These are phyloP conservation scores for Natrix natrix DNA, from an alignment of 2,797 vertebrate genomes.

Conservation along the genomic window DNA sequence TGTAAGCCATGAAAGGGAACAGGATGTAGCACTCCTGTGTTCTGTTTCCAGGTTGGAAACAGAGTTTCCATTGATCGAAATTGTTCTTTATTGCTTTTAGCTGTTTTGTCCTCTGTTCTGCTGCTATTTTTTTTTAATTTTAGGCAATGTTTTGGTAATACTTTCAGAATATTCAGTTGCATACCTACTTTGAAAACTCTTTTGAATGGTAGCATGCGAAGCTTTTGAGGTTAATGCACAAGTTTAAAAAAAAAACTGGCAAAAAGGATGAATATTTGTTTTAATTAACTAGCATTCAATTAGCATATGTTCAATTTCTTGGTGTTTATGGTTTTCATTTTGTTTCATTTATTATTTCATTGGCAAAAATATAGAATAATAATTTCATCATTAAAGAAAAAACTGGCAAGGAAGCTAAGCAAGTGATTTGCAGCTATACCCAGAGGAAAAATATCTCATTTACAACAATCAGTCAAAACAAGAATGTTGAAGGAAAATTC, in stretches of 20 bases:
- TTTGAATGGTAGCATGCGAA: not conserved
- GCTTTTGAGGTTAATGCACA: not conserved
- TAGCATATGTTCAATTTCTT: not conserved
- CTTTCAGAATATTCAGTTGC: not conserved
- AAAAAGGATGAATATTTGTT: not conserved
- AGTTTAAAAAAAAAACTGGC: not conserved
- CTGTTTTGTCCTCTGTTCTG: not conserved
- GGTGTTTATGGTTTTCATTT: not conserved
- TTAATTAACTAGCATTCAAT: not conserved
- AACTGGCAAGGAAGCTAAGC: not conserved
- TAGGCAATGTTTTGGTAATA: not conserved
- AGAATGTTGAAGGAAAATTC: not conserved
- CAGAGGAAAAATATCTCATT: not conserved
- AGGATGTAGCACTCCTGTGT: not conserved
- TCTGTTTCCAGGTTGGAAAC: not conserved
- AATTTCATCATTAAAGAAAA: not conserved
- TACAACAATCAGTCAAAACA: not conserved
- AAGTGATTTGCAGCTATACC: not conserved
- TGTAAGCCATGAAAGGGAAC: not conserved
- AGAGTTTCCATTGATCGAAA: not conserved
- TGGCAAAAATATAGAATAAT: not conserved
- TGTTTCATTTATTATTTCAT: not conserved
- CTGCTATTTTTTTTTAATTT: not conserved
- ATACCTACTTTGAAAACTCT: not conserved
- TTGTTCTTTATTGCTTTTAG: not conserved